Base-by-base conservation (phyloP, 37 sponge, comb jelly and placozoan genomes). In the Theonella swinhoei region DNA sequence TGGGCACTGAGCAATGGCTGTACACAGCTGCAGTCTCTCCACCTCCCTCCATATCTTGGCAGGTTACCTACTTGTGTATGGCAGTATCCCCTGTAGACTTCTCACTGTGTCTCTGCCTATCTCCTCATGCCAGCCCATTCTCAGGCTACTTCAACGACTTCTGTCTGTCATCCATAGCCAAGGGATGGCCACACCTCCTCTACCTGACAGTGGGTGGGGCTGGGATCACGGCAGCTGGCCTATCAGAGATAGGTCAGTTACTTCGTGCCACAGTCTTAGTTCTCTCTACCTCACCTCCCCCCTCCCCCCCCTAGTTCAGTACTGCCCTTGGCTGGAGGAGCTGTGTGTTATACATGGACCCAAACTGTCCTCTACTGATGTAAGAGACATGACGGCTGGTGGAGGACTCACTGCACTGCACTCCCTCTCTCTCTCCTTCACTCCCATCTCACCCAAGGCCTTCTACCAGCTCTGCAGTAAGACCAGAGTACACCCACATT, bases 1-100 rank as follows among this genome's bases (percentile, higher is more conserved):
- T 89, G 90, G 90, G 61, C 85, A 22, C 85, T 89, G 4, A 58
- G 74, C 34, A 83, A 84, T 42, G 90, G 90, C 20, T 89, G 90
- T 41, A 54, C 69, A 5, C 75, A 74, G 40, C 26, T 89, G 39
- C 54, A 65, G 32, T 38, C 54, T 34, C 76, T 89, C 20, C 62
- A 70, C 26, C 59, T 89, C 3, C 80, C 75, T 37, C 90, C 90
- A 40, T 41, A 78, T 31, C 54, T 73, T 4, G 65, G 59, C 62
- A 54, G 76, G 76, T 75, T 11, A 43, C 59, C 40, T 8, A n/a
- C n/a, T n/a, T n/a, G n/a, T n/a, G n/a, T n/a, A n/a, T n/a, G 61
- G 61, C 61, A 59, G 19, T 14, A 59, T 20, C 61, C 14, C 61
- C 20, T 22, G 61, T 59, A 20, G 7, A 30, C 30, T 9, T 34